Conservation (phyloP, 1,140 invertebrate species). For the Cephus cinctus region DNA sequence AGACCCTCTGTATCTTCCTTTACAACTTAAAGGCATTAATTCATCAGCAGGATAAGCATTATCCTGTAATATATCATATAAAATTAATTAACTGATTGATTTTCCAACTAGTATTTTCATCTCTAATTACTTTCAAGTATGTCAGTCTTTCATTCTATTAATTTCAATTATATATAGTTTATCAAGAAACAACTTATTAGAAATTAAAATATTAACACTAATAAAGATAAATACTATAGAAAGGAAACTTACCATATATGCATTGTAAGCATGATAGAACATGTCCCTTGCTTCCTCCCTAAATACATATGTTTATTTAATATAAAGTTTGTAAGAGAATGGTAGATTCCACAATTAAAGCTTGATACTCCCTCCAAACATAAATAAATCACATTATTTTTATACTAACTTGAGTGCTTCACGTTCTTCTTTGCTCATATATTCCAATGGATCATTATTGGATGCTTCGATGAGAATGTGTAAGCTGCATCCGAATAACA, state of each 20-base stretch:
- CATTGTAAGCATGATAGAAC: conserved; percentile 97
- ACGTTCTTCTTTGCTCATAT: conserved; percentile 61
- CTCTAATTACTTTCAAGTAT: too few relatives aligned
- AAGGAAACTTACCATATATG: conserved; percentile 79
- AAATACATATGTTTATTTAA: conserved; percentile 19
- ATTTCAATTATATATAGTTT: too few relatives aligned
- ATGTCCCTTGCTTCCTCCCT: conserved; percentile 88
- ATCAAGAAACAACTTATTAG: conserved; percentile 3
- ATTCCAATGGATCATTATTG: conserved; percentile 50
- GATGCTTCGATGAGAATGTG: conserved; percentile 24
- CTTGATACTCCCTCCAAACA: conserved; percentile 9
- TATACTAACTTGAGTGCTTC: conserved; percentile 57
- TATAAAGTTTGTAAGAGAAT: neutral
- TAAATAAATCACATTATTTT: conserved; percentile 10
- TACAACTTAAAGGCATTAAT: conserved; percentile 95
- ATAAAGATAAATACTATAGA: conserved; percentile 14
- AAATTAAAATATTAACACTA: conserved; percentile 6
- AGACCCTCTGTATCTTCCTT: conserved; percentile 83
- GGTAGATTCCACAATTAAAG: neutral
- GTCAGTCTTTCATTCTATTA: too few relatives aligned
- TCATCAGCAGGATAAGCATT: conserved; percentile 98
- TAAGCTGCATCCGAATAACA: conserved; percentile 35
- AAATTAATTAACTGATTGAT: too few relatives aligned
- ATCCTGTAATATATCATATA: conserved; percentile 57
- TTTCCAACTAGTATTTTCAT: too few relatives aligned